phyloP scores from a whole-genome alignment of 2,888 invertebrate species.

The Nephrotoma flavescens region DNA sequence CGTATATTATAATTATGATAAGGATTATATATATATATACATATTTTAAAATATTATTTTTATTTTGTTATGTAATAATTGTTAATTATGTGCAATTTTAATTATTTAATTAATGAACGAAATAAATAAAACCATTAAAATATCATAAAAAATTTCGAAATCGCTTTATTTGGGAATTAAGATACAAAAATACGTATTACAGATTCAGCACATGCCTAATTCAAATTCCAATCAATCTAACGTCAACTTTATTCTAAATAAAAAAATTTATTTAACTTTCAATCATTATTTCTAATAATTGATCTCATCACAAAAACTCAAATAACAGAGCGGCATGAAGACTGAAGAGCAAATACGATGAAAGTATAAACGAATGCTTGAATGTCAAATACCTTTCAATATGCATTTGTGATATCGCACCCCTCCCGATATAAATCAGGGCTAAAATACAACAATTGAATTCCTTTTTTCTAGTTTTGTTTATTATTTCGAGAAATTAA shows the following conservation, averaged over 20 bases:
- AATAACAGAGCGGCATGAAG: not conserved
- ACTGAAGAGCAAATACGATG: not conserved
- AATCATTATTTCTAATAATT: not conserved
- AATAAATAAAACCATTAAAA: not conserved
- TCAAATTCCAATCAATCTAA: not conserved
- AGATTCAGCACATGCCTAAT: not conserved
- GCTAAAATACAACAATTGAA: not conserved
- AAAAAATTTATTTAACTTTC: not conserved
- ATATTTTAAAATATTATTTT: not conserved
- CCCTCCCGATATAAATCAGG: not conserved
- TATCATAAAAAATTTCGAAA: not conserved
- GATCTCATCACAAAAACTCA: not conserved
- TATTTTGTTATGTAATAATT: slow-evolving; percentile 1
- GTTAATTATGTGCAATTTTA: slow-evolving; percentile 3
- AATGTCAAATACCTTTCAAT: not conserved
- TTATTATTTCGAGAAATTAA: not conserved
- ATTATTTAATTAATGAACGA: not conserved
- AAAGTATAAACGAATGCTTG: not conserved
- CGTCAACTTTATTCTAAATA: not conserved
- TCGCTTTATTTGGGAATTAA: too few species aligned
- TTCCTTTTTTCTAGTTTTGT: not conserved
- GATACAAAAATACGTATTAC: too few species aligned
- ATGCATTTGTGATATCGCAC: not conserved
- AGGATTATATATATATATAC: not conserved
- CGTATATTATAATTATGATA: not conserved